phyloP scores from a whole-genome alignment of 1,140 invertebrate genomes.

The Theocolax elegans region DNA sequence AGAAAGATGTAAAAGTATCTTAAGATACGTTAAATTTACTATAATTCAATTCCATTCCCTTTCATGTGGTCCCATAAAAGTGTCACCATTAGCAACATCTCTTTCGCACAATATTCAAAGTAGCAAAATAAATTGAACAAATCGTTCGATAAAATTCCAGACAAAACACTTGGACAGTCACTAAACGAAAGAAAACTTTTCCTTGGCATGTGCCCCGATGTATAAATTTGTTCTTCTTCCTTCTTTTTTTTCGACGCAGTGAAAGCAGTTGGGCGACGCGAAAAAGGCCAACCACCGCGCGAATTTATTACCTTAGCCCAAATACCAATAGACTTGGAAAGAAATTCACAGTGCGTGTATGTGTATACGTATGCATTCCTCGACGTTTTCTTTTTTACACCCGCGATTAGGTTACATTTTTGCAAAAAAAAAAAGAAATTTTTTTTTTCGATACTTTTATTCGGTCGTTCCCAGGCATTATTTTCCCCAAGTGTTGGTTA shows the following conservation, averaged over 20 bases:
- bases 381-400: too few species aligned
- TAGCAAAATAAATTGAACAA: conserved; percentile 6
- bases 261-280: conserved; percentile 43
- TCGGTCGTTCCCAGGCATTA: too few species aligned
- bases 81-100: too few species aligned
- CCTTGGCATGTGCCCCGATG: conserved; percentile 3
- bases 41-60: too few species aligned
- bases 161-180: background rate
- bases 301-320: conserved; percentile 48
- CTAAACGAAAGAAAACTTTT: conserved; percentile 15
- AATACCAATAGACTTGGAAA: conserved; percentile 36
- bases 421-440: too few species aligned
- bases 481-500: too few species aligned
- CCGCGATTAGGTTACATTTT: too few species aligned
- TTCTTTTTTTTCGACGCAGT: conserved; percentile 28
- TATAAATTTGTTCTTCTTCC: background rate
- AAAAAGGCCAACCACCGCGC: conserved; percentile 34
- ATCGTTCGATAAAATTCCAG: background rate
- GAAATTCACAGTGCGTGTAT: conserved; percentile 42
- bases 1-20: too few species aligned
- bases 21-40: too few species aligned
- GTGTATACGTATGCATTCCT: background rate
- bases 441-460: too few species aligned
- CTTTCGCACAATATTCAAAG: too few species aligned
- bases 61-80: too few species aligned